Evolutionary conservation across 2,113 vertebrate genomes (phyloP), one percentile per base, ranked within the genome.

Genomic region (Stigmatopora nigra): DNA sequence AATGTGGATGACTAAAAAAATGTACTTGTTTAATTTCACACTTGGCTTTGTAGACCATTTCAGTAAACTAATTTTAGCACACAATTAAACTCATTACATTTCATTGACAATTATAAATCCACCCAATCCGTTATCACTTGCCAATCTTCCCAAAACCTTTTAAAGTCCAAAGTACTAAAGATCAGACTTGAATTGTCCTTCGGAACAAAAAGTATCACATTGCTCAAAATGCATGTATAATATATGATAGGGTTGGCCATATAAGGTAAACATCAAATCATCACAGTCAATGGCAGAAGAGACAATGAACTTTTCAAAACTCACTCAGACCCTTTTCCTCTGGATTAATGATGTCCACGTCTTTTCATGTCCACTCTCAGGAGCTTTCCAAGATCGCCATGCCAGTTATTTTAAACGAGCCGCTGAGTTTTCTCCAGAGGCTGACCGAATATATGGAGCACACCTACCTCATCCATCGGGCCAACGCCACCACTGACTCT

Each of bases 361-460:
- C 14, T 66, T 12, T 52, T 13, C 3, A 0, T 9, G 31, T 64
- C 46, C 22, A 65, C 57, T 77, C 65, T 55, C 80, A 99, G 97
- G 96, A 99, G 81, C 25, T 99, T 55, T 99, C 97, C 38, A 99
- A 98, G 91, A 98, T 99, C 81, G 95, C 97, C 31, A 99, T 99
- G 97, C 97, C 97, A 0, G 94, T 99, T 25, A 91, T 95, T 69
- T 95, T 98, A 84, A 99, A 99, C 1, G 97, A 99, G 87, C 97
- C 97, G 0, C 83, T 99, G 84, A 99, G 97, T 86, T 99, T 99
- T 80, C 93, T 99, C 0, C 97, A 99, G 84, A 89, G 96, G 5
- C 86, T 99, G 2, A 93, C 93, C 0, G 97, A 99, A 63, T 99
- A 99, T 52, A 98, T 99, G 97, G 96, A 98, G 82, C 97, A 98